A percentile compares a stretch with the other conserved stretches of the same genome.
Evolutionary conservation across 2,797 vertebrate species (phyloP).

Genomic region (Harpagifer antarcticus): DNA sequence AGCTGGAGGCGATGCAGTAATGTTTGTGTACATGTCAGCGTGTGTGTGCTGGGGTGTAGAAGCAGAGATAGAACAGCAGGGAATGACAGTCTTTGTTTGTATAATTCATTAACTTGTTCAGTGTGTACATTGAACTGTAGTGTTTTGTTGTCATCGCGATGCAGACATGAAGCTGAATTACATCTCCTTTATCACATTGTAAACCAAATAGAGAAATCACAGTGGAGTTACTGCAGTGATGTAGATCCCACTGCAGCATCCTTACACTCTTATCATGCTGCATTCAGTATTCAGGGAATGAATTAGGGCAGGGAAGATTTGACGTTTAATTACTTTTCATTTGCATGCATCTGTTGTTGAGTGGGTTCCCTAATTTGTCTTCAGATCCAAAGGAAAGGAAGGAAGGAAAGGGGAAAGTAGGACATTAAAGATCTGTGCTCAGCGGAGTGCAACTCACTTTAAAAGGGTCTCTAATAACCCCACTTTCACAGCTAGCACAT

Average conservation of each 20-base stretch:
- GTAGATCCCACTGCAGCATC: constrained; percentile 7
- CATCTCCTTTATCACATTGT: constrained; percentile 3
- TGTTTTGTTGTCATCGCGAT: constrained; percentile 2
- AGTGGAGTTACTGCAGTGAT: constrained; percentile 2
- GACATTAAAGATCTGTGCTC: constrained; percentile 31
- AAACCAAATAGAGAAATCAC: constrained; percentile 28
- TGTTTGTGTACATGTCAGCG: constrained; percentile 9
- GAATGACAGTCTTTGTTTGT: constrained; percentile 18
- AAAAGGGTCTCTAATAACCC: constrained; percentile 38
- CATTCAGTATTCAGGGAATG: constrained; percentile 53
- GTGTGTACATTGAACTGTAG: constrained; percentile 9
- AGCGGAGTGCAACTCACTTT: constrained; percentile 26
- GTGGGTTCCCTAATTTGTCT: constrained; percentile 49
- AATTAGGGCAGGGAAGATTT: constrained; percentile 41
- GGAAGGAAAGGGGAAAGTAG: constrained; percentile 35
- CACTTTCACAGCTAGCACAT: constrained; percentile 22
- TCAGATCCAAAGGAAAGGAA: constrained; percentile 25
- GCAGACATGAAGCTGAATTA: constrained; percentile 5
- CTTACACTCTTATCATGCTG: constrained; percentile 14
- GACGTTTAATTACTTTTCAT: constrained; percentile 63
- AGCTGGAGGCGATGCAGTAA: neutral
- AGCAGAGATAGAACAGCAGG: constrained; percentile 36
- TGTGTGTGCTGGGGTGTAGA: constrained; percentile 21
- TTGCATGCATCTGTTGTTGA: constrained; percentile 62
- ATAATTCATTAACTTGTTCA: constrained; percentile 43